Evolutionary conservation across 2,888 invertebrate species (phyloP).

Genomic region (Hyalella azteca): DNA sequence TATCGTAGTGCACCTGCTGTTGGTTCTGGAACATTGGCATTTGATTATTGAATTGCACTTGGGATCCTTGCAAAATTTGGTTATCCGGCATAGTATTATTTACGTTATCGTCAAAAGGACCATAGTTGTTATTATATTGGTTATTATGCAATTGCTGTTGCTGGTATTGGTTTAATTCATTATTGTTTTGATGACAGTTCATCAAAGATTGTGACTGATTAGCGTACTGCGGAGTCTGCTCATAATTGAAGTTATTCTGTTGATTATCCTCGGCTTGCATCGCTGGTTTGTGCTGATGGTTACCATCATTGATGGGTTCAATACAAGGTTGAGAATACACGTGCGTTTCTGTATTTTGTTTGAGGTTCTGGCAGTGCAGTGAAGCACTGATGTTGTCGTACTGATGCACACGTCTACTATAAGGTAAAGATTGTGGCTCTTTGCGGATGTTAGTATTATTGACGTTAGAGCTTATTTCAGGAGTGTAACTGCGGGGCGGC

Average conservation of each 20-base stretch:
- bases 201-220: background rate
- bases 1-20: background rate
- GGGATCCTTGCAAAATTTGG: background rate
- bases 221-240: background rate
- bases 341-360: background rate
- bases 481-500: constrained; percentile 55
- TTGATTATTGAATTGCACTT: background rate
- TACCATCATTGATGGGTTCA: background rate
- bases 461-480: constrained; percentile 49
- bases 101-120: background rate
- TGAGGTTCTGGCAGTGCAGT: background rate
- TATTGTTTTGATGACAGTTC: background rate
- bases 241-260: constrained; percentile 62
- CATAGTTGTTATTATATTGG: background rate
- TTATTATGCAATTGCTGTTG: background rate
- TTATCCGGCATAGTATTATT: background rate
- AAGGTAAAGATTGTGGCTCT: constrained; percentile 65
- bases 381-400: constrained; percentile 40
- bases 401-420: constrained; percentile 59
- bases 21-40: background rate
- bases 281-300: constrained; percentile 69
- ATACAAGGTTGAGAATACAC: background rate
- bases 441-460: constrained; percentile 51
- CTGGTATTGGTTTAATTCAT: background rate
- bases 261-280: constrained; percentile 86